Conservation (phyloP, 2,888 invertebrate species). For the Eupithecia dodoneata region DNA sequence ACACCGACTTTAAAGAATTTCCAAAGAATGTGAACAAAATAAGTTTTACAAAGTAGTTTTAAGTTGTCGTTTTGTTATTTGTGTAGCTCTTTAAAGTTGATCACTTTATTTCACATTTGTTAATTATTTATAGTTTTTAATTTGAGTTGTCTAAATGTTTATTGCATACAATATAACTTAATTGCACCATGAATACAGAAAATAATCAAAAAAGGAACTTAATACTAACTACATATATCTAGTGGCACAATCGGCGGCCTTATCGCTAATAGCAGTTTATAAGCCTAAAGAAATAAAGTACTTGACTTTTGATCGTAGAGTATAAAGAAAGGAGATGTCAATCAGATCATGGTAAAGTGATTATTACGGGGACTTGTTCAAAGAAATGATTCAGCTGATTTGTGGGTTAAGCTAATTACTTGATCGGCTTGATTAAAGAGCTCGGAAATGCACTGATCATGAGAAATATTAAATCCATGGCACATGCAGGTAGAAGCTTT, state of each 20-base stretch:
- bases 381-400: constrained; percentile 19
- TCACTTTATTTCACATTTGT: no score
- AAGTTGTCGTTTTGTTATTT: no score
- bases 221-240: no score
- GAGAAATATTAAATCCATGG: neutral
- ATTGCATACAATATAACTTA: no score
- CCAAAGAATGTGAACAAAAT: neutral
- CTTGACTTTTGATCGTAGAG: constrained; percentile 14
- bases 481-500: neutral
- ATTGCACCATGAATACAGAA: no score
- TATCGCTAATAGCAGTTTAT: no score
- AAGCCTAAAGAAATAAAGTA: no score
- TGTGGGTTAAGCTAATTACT: constrained; percentile 17
- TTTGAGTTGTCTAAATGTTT: no score
- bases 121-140: no score
- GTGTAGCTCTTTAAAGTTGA: no score
- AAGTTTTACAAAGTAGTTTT: neutral
- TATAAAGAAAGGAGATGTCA: constrained; percentile 36
- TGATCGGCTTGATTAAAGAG: constrained; percentile 23
- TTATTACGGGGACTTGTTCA: constrained; percentile 23
- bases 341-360: constrained; percentile 35
- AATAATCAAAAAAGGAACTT: no score
- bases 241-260: no score
- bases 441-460: constrained; percentile 10
- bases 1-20: constrained; percentile 15